Evolutionary conservation across 2,888 invertebrate genomes (phyloP), one percentile per base, ranked within the genome.

Genomic region (Metellina segmentata): DNA sequence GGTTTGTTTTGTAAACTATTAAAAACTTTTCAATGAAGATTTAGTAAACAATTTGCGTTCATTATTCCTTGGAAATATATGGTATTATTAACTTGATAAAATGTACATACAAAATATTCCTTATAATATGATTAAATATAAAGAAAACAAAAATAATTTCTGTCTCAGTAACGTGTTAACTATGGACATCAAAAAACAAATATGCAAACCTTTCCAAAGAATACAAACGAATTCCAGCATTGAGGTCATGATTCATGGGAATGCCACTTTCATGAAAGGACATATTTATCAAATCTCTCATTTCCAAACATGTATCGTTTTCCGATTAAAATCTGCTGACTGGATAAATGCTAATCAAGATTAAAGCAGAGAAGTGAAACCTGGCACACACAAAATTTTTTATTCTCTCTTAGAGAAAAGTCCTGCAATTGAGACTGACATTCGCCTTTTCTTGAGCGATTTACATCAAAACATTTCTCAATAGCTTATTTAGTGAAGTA

Each of bases 381-480:
- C n/a, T 2, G n/a, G 20, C n/a, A n/a, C n/a, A n/a, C 34, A 82
- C 78, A 86, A 86, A 49, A 20, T 81, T 70, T 20, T 87, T 87
- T 87, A 78, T 70, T 78, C 85, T 2, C 61, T 61, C 16, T 8
- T 11, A 51, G 34, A 78, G 70, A 79, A 81, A 53, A 19, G 1
- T 75, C 48, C 53, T 53, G 79, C 87, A 87, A 87, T 81, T 72
- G 61, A 79, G 71, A 79, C 19, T 87, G 87, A 52, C 87, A 81
- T 51, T 70, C 81, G 53, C 13, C 85, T 72, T 69, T 81, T 81
- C 53, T 79, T n/a, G 87, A 87, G 51, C 87, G 74, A 75, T 85
- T 85, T 75, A 72, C 61, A 53, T 61, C 53, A 83, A 52, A 83
- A 72, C 72, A 74, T 20, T 83, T 53, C 34, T 83, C 72, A 53